A percentile compares a stretch with the other conserved stretches of the same genome.
Evolutionary conservation across 2,113 vertebrate genomes (phyloP).

Genomic region (Nesogale talazaci): DNA sequence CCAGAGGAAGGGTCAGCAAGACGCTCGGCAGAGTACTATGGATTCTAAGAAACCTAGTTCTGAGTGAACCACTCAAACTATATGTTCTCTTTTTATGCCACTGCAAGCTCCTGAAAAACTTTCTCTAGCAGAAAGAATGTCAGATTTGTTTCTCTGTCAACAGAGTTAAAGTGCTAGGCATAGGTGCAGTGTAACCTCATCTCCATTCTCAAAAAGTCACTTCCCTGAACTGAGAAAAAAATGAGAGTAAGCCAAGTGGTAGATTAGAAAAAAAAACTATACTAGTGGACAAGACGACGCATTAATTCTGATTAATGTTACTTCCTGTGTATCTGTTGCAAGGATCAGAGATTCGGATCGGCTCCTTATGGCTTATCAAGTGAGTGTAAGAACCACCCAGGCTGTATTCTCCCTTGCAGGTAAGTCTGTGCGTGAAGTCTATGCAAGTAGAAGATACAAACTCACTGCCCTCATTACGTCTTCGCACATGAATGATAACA

Average conservation of each 20-base stretch:
- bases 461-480: background rate
- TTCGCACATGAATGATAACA: background rate
- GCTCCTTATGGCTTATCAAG: slow-evolving; percentile 41
- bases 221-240: slow-evolving; percentile 81
- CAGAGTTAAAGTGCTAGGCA: slow-evolving; percentile 18
- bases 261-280: slow-evolving; percentile 79
- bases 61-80: slow-evolving; percentile 78
- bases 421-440: background rate
- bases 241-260: slow-evolving; percentile 82
- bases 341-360: slow-evolving; percentile 30
- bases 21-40: slow-evolving; percentile 93
- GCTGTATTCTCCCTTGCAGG: background rate
- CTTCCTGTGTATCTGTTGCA: slow-evolving; percentile 78
- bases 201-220: slow-evolving; percentile 78
- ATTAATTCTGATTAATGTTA: slow-evolving; percentile 79
- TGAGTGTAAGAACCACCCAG: background rate
- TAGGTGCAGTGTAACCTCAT: slow-evolving; percentile 67
- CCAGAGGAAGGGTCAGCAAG: slow-evolving; percentile 92
- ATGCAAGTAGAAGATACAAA: background rate
- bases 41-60: slow-evolving; percentile 92
- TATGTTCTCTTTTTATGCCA: background rate
- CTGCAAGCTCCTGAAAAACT: slow-evolving; percentile 7
- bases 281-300: slow-evolving; percentile 76
- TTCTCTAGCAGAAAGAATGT: background rate
- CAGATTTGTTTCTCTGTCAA: slow-evolving; percentile 2